Evolutionary conservation across 1,140 invertebrate species (phyloP), one percentile per base, ranked within the genome.

Genomic region (Macrocentrus cingulum): DNA sequence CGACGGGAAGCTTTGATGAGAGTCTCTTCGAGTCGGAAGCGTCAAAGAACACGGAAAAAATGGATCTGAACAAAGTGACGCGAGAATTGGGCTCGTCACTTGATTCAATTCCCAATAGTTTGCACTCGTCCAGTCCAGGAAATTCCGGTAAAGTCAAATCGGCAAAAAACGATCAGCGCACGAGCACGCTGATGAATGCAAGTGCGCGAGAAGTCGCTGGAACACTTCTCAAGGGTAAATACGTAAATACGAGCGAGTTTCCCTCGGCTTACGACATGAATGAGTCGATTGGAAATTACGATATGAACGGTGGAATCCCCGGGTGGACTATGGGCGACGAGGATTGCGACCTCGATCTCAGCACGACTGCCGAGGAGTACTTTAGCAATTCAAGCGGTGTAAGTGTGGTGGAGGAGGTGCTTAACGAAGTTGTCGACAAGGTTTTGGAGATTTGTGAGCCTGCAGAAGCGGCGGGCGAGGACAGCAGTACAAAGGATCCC

Each of bases 351-450:
- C 58, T 82, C 0, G 84, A 85, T 46, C 70, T 81, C 1, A 85
- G 84, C 2, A 79, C 83, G 18, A 72, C 83, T 0, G 84, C 84
- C 1, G 84, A 86, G 55, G 85, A 86, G 51, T 85, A 84, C 58
- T 86, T 86, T 48, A 77, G 70, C 36, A 77, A 82, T 45, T 74
- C 72, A 2, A 76, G 68, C 46, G 68, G 70, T 5, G 52, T 67
- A 11, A 77, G 75, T 25, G 71, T 85, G 15, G 83, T 84, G 3
- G 80, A 83, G 46, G 79, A 81, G 9, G 80, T 87, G 34, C 56
- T 87, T 0, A 81, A 84, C 19, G 83, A 86, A 13, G 70, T 87
- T 0, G 63, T 87, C 1, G 79, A 84, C 58, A 75, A 67, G 46
- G 83, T 83, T 4, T 69, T 81, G 42, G 70, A 78, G 45, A 59